These are phyloP conservation scores for chimpanzee (Pan troglodytes) DNA, from an alignment of 2,113 vertebrate genomes.

Conservation along the genomic window DNA sequence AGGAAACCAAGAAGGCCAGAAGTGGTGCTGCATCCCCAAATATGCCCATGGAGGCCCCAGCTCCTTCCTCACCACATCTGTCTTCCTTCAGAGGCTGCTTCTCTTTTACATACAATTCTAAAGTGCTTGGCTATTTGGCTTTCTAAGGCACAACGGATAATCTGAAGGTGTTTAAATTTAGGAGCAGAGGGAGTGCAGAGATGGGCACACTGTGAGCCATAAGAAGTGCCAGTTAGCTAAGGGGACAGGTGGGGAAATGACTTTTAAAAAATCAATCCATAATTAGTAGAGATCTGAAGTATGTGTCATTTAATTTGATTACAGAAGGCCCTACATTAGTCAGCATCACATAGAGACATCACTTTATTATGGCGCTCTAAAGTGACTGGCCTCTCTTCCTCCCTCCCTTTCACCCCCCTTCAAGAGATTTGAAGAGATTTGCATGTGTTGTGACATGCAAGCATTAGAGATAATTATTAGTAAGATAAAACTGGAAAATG, in stretches of 20 bases:
- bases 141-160: background rate
- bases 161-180: background rate
- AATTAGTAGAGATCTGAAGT: background rate
- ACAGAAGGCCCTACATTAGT: background rate
- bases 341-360: background rate
- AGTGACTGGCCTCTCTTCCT: background rate
- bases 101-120: background rate
- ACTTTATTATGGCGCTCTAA: background rate
- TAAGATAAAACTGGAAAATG: background rate
- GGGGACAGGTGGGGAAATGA: background rate
- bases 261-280: background rate
- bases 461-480: slow-evolving; percentile 26
- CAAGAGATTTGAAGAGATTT: background rate
- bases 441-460: background rate
- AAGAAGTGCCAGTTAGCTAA: background rate
- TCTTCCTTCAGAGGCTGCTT: background rate
- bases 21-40: background rate
- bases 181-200: background rate
- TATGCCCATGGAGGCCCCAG: background rate
- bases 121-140: slow-evolving; percentile 2
- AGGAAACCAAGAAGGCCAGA: background rate
- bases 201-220: background rate
- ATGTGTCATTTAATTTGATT: background rate
- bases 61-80: background rate
- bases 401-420: background rate